These are phyloP conservation scores for Galeopsomyia nigrocyanea DNA, from an alignment of 2,888 invertebrate genomes.

Conservation along the genomic window DNA sequence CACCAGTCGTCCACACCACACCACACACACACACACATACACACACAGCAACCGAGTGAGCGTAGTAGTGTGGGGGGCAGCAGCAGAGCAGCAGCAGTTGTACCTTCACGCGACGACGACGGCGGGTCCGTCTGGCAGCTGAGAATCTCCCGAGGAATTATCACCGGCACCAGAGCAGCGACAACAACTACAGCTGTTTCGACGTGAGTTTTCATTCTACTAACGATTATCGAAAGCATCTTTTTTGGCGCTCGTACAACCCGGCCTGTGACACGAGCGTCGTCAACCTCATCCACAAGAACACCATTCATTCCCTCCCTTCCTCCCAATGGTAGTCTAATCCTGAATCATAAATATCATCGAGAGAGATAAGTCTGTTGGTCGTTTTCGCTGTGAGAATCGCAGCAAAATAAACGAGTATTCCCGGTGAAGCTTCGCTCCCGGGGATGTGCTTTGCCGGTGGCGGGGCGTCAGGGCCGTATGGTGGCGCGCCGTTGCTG, in stretches of 20 bases:
- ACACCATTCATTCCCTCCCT: neutral
- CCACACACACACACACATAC: neutral
- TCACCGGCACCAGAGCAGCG: neutral
- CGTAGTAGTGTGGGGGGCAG: slow-evolving; percentile 22
- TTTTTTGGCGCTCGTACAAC: no score
- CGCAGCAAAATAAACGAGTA: neutral
- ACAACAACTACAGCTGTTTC: neutral
- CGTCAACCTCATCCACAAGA: slow-evolving; percentile 6
- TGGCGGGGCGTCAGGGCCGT: slow-evolving; percentile 40
- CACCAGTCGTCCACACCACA: neutral
- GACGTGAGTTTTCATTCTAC: no score
- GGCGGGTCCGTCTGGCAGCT: neutral
- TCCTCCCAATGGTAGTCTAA: neutral
- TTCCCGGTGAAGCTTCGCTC: slow-evolving; percentile 23
- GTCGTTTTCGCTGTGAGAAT: neutral
- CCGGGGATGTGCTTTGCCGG: slow-evolving; percentile 8
- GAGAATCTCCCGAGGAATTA: neutral
- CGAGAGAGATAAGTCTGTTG: no score
- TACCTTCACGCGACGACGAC: slow-evolving; percentile 13
- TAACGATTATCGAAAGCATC: no score
- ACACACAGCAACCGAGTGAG: slow-evolving; percentile 19
- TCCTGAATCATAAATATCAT: no score
- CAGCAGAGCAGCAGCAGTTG: slow-evolving; percentile 9
- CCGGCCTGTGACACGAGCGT: slow-evolving; percentile 20
- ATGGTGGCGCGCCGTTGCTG: neutral